Evolutionary conservation across 2,888 invertebrate species (phyloP).

Genomic region (Ophion obscuratus): DNA sequence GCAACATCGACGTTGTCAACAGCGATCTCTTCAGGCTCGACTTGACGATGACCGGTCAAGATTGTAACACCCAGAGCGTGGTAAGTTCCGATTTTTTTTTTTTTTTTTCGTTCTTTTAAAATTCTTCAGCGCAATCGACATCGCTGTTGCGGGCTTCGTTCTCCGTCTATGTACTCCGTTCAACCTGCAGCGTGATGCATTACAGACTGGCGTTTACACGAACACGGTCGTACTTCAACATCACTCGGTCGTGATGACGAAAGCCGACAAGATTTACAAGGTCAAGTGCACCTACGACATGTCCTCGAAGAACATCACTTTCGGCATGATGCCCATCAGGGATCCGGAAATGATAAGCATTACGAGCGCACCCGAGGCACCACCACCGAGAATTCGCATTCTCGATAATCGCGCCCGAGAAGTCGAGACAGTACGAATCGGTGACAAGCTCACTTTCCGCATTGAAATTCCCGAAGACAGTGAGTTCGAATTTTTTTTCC

Average conservation of each 20-base stretch:
- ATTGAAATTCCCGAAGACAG: slow-evolving; percentile 98
- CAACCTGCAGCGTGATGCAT: slow-evolving; percentile 80
- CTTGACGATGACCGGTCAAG: slow-evolving; percentile 96
- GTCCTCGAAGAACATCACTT: slow-evolving; percentile 97
- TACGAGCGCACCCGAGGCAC: slow-evolving; percentile 97
- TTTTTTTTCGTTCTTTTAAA: slow-evolving; percentile 48
- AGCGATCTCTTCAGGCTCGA: slow-evolving; percentile 96
- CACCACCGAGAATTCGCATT: slow-evolving; percentile 96
- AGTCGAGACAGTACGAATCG: slow-evolving; percentile 97
- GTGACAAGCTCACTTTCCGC: slow-evolving; percentile 96
- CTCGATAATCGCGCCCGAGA: slow-evolving; percentile 94
- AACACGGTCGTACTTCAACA: slow-evolving; percentile 97
- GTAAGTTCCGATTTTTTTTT: slow-evolving; percentile 86
- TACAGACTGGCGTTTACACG: slow-evolving; percentile 95
- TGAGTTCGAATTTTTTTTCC: slow-evolving; percentile 84
- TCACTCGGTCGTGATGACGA: slow-evolving; percentile 98
- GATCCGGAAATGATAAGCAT: slow-evolving; percentile 98
- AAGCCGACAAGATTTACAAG: slow-evolving; percentile 98
- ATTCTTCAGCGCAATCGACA: slow-evolving; percentile 45
- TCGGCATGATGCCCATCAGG: slow-evolving; percentile 98
- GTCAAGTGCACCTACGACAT: slow-evolving; percentile 98
- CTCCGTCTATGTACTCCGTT: slow-evolving; percentile 68
- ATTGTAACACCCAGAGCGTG: slow-evolving; percentile 97
- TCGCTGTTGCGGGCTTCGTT: not conserved
- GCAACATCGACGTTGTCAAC: slow-evolving; percentile 96